A percentile compares a stretch with the other conserved stretches of the same genome.
Conservation (phyloP, 2,113 vertebrate genomes). For the Calidris pygmaea region DNA sequence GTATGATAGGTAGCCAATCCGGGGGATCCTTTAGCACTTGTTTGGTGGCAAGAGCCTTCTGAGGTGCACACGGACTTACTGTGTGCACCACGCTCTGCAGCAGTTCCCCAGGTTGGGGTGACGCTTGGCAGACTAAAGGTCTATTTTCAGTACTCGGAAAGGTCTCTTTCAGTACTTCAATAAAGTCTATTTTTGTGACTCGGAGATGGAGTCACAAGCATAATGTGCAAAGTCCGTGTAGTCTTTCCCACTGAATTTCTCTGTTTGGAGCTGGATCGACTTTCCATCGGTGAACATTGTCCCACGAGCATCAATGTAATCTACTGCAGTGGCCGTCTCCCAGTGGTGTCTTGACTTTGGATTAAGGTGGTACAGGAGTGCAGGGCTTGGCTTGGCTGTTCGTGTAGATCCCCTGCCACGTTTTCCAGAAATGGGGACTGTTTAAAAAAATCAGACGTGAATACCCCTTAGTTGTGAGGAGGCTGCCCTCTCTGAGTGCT, state of each 20-base stretch:
- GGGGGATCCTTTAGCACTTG: not conserved
- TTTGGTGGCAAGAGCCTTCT: not conserved
- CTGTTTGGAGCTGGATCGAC: not conserved
- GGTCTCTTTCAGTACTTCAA: not conserved
- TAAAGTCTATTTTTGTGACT: no score
- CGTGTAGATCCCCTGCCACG: accelerated
- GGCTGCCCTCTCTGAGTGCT: not conserved
- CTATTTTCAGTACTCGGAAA: not conserved
- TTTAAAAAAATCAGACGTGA: not conserved
- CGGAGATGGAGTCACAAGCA: not conserved
- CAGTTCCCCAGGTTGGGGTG: not conserved
- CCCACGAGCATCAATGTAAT: not conserved
- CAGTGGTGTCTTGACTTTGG: not conserved
- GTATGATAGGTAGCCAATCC: accelerated
- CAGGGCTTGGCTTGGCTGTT: not conserved
- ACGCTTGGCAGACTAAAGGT: not conserved
- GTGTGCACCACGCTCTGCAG: not conserved
- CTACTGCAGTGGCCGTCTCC: not conserved
- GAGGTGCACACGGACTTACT: not conserved
- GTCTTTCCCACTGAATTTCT: not conserved
- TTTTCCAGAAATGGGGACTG: not conserved
- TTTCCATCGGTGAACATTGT: not conserved
- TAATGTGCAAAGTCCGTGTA: accelerated
- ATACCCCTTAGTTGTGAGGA: not conserved
- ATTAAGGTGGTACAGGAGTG: not conserved